These are phyloP conservation scores for Pan paniscus DNA, from an alignment of 2,113 vertebrate genomes.

Conservation along the genomic window DNA sequence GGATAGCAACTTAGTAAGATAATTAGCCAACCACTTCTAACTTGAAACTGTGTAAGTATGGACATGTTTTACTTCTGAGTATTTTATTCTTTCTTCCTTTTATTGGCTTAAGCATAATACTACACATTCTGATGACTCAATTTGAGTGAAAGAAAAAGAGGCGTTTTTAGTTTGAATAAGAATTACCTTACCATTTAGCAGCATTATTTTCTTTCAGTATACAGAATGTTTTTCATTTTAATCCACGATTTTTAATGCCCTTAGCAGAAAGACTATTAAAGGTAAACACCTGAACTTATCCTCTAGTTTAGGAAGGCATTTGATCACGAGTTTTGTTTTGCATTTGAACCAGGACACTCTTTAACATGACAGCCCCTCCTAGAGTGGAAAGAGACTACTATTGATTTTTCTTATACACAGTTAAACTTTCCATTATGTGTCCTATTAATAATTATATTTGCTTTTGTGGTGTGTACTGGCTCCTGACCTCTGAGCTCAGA, in stretches of 20 bases:
- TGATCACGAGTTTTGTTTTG: slow-evolving; percentile 77
- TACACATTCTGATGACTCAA: slow-evolving; percentile 76
- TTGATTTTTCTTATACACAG: slow-evolving; percentile 85
- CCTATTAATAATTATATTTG: slow-evolving; percentile 88
- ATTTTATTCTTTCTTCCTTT: slow-evolving; percentile 77
- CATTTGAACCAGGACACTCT: slow-evolving; percentile 67
- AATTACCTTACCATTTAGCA: slow-evolving; percentile 80
- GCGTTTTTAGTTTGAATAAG: slow-evolving; percentile 78
- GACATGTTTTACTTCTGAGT: slow-evolving; percentile 79
- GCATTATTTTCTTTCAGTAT: slow-evolving; percentile 66
- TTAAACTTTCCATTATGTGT: slow-evolving; percentile 90
- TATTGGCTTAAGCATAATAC: slow-evolving; percentile 71
- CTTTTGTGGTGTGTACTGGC: slow-evolving; percentile 84
- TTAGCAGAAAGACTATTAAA: slow-evolving; percentile 80
- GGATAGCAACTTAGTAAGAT: slow-evolving; percentile 54
- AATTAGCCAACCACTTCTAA: slow-evolving; percentile 68
- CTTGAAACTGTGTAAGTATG: slow-evolving; percentile 60
- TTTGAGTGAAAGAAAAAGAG: slow-evolving; percentile 69
- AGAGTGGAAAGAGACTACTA: slow-evolving; percentile 77
- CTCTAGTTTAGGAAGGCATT: slow-evolving; percentile 77
- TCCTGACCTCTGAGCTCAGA: slow-evolving; percentile 86
- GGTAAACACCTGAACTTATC: slow-evolving; percentile 83
- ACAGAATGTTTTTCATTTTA: slow-evolving; percentile 72
- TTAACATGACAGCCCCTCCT: slow-evolving; percentile 80
- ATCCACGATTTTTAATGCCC: slow-evolving; percentile 73